Evolutionary conservation across 2,113 vertebrate genomes (phyloP).

Genomic region (Petaurus breviceps): DNA sequence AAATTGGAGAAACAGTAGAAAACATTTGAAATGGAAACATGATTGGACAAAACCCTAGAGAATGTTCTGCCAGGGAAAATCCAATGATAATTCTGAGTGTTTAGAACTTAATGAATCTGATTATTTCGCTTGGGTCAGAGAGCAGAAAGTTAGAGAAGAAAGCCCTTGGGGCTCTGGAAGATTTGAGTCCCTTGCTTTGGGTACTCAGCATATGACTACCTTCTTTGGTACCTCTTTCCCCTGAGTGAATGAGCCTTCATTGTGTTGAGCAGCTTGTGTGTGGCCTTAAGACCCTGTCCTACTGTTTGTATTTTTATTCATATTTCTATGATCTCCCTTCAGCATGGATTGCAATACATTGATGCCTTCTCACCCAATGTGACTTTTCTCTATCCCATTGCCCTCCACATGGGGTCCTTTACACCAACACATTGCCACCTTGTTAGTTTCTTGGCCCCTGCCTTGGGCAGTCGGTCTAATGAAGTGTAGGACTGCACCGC

Average conservation of each 20-base stretch:
- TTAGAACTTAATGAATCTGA: constrained; percentile 25
- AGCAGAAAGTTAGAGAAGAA: constrained; percentile 24
- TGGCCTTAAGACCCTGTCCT: background rate
- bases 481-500: background rate
- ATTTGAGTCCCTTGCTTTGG: background rate
- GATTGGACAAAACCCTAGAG: constrained; percentile 26
- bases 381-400: background rate
- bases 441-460: background rate
- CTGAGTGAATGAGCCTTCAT: background rate
- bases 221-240: constrained; percentile 9
- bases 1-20: constrained; percentile 43
- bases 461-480: background rate
- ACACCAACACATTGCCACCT: background rate
- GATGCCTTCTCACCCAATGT: background rate
- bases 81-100: constrained; percentile 19
- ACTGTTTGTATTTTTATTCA: constrained; percentile 31
- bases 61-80: constrained; percentile 28
- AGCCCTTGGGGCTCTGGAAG: constrained; percentile 17
- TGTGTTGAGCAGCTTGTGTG: background rate
- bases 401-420: background rate
- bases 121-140: background rate
- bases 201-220: background rate
- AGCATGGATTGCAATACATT: background rate
- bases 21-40: constrained; percentile 23
- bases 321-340: background rate